Conservation (phyloP, 2,888 invertebrate species). For the Polia nebulosa region DNA sequence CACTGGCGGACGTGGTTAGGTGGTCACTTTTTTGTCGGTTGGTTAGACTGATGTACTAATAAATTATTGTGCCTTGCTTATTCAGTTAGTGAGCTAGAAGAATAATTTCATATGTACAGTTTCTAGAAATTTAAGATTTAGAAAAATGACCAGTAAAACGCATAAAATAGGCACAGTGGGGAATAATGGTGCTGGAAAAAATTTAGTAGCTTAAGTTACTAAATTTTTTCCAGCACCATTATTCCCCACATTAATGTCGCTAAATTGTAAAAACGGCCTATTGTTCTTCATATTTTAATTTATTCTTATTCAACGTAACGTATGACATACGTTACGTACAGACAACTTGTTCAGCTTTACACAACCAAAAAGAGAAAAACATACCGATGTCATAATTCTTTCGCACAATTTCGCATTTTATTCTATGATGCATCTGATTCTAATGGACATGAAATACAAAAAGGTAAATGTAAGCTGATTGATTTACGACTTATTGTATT, state of each 20-base stretch:
- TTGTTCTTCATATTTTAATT: background rate
- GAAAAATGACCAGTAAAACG: no score
- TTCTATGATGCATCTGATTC: conserved; percentile 48
- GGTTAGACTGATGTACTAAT: conserved; percentile 14
- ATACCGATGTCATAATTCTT: conserved; percentile 27
- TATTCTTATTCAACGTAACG: no score
- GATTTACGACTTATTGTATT: conserved; percentile 62
- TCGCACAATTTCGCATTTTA: conserved; percentile 36
- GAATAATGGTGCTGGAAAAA: no score
- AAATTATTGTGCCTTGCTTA: no score
- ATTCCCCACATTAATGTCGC: background rate
- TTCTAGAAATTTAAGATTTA: no score
- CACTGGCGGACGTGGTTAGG: conserved; percentile 56
- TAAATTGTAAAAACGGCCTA: background rate
- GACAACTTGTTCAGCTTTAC: background rate
- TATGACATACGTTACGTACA: conserved; percentile 1
- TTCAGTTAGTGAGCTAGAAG: no score
- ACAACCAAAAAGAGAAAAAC: conserved; percentile 17
- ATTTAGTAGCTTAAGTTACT: no score
- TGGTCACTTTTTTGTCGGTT: conserved; percentile 18
- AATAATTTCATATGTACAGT: background rate
- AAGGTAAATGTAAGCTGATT: conserved; percentile 43
- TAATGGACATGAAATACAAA: conserved; percentile 52
- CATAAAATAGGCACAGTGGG: no score
- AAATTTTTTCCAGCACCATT: no score